These are phyloP conservation scores for Scaptomyza polygonia DNA, from an alignment of 2,888 invertebrate species.

Conservation along the genomic window DNA sequence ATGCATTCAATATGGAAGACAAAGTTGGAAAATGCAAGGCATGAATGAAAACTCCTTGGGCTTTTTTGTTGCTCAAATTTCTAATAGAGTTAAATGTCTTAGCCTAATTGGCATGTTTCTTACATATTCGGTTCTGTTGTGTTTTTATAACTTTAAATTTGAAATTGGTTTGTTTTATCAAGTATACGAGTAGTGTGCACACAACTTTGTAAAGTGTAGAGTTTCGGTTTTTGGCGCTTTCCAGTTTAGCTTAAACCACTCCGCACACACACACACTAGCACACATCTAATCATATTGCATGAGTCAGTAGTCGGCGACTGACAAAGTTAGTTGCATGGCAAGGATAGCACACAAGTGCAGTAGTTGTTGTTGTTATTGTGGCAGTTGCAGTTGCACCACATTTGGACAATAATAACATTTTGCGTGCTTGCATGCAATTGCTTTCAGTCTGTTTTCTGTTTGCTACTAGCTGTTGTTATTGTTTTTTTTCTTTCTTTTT, in stretches of 20 bases:
- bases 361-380: slow-evolving; percentile 24
- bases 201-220: slow-evolving; percentile 25
- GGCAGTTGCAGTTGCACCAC: slow-evolving; percentile 34
- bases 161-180: no score
- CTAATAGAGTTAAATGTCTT: neutral
- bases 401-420: slow-evolving; percentile 63
- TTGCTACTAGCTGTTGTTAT: slow-evolving; percentile 14
- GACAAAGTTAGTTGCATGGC: slow-evolving; percentile 42
- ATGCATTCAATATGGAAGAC: neutral
- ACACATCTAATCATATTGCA: slow-evolving; percentile 35
- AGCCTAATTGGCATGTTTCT: neutral
- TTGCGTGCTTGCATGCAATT: slow-evolving; percentile 79
- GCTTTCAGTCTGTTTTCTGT: slow-evolving; percentile 48
- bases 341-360: slow-evolving; percentile 40
- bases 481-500: slow-evolving; percentile 15
- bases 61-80: neutral
- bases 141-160: no score
- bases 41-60: neutral
- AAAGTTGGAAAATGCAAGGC: neutral
- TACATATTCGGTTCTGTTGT: neutral
- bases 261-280: neutral
- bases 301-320: slow-evolving; percentile 55
- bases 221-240: slow-evolving; percentile 14
- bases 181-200: slow-evolving; percentile 10
- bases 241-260: slow-evolving; percentile 4